A percentile compares a stretch with the other conserved stretches of the same genome.
These are phyloP conservation scores for Phlogophora meticulosa DNA, from an alignment of 2,888 invertebrate genomes.

Conservation along the genomic window DNA sequence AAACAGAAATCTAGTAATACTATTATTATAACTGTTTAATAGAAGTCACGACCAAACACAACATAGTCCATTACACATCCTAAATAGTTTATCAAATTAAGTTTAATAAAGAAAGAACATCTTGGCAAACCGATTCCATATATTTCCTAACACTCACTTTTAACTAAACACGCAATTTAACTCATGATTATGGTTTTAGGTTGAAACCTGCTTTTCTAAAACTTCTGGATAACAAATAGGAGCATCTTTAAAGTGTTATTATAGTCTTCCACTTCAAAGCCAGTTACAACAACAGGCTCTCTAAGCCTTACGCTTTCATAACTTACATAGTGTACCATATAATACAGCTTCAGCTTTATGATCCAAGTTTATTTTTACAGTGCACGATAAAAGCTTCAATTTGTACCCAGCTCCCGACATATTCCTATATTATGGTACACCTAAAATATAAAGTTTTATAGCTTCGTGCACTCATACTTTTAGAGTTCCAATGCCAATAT, in stretches of 20 bases:
- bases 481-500: neutral
- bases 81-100: neutral
- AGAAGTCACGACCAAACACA: neutral
- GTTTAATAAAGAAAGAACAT: neutral
- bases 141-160: no score
- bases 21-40: no score
- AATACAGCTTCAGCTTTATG: constrained; percentile 18
- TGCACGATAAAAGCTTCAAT: constrained; percentile 25
- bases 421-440: constrained; percentile 11
- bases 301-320: neutral
- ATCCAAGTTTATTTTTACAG: constrained; percentile 43
- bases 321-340: constrained; percentile 2
- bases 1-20: no score
- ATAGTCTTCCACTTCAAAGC: neutral
- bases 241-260: neutral
- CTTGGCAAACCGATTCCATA: no score
- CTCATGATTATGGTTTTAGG: no score
- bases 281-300: constrained; percentile 8
- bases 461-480: constrained; percentile 22
- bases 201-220: neutral
- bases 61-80: neutral
- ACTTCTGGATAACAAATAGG: neutral
- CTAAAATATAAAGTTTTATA: constrained; percentile 40
- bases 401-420: constrained; percentile 10
- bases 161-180: no score